Conservation (phyloP, 2,113 vertebrate species). For the Phasianus colchicus region DNA sequence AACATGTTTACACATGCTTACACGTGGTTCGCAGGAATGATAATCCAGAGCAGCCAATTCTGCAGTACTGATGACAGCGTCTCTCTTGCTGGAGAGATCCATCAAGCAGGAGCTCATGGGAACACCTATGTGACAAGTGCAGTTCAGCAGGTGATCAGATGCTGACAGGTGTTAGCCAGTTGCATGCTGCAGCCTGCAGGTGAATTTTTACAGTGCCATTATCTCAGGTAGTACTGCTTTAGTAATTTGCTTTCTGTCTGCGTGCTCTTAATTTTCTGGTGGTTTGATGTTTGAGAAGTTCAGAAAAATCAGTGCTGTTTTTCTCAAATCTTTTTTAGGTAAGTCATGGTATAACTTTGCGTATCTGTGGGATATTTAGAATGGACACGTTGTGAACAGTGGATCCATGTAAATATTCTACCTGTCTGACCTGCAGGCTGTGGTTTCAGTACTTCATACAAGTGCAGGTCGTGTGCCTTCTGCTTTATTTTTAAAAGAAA, state of each 20-base stretch:
- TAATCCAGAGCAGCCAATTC: neutral
- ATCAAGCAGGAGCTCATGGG: neutral
- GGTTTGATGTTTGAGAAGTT: neutral
- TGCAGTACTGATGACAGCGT: neutral
- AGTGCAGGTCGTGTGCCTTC: neutral
- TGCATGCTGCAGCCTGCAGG: neutral
- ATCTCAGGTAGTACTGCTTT: neutral
- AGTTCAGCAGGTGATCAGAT: neutral
- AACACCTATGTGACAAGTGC: fast-evolving
- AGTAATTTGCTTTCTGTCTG: neutral
- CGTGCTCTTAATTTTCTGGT: neutral
- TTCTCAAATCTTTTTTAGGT: neutral
- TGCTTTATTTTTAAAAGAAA: neutral
- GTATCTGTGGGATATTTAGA: neutral
- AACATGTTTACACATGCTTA: too few relatives aligned
- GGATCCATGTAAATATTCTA: neutral
- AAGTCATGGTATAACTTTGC: neutral
- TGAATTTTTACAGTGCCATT: neutral
- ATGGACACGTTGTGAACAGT: neutral
- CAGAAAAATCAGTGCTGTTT: neutral
- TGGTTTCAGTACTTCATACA: neutral
- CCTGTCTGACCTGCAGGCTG: neutral
- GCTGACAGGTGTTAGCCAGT: neutral
- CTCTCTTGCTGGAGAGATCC: neutral
- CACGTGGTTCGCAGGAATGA: neutral